Evolutionary conservation across 2,113 vertebrate genomes (phyloP).

Genomic region (Zosterops japonicus): DNA sequence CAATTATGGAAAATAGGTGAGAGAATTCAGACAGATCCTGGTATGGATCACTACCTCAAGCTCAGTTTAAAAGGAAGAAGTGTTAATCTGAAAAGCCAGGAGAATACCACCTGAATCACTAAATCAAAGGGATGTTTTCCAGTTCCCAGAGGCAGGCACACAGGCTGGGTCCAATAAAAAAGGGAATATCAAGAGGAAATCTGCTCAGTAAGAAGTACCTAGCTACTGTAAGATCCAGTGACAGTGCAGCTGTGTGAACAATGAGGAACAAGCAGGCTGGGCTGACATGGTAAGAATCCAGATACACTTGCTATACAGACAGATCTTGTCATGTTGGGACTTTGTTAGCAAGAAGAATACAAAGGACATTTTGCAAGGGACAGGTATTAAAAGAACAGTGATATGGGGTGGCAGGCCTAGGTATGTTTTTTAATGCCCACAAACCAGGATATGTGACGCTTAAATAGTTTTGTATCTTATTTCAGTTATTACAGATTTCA

Average conservation of each 20-base stretch:
- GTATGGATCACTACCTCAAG: background rate
- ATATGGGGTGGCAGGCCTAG: background rate
- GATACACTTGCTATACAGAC: background rate
- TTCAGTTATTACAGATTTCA: background rate
- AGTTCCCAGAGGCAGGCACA: background rate
- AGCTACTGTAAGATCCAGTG: background rate
- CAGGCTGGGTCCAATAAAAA: background rate
- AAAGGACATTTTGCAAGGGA: background rate
- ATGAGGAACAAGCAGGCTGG: background rate
- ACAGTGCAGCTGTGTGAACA: background rate
- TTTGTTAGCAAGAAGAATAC: background rate
- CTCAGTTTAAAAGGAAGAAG: background rate
- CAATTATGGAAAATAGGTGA: background rate
- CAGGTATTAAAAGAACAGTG: background rate
- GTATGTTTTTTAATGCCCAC: background rate
- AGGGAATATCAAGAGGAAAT: background rate
- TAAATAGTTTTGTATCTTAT: background rate
- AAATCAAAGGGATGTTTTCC: background rate
- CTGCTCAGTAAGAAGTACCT: background rate
- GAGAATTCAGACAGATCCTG: background rate
- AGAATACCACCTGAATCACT: background rate
- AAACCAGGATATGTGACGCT: background rate
- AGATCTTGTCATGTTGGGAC: background rate
- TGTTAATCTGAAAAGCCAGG: background rate
- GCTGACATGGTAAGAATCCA: background rate